Percentiles rank a stretch among this genome's conserved stretches.
Evolutionary conservation across 2,888 invertebrate species (phyloP).

Genomic region (Congeria kusceri): DNA sequence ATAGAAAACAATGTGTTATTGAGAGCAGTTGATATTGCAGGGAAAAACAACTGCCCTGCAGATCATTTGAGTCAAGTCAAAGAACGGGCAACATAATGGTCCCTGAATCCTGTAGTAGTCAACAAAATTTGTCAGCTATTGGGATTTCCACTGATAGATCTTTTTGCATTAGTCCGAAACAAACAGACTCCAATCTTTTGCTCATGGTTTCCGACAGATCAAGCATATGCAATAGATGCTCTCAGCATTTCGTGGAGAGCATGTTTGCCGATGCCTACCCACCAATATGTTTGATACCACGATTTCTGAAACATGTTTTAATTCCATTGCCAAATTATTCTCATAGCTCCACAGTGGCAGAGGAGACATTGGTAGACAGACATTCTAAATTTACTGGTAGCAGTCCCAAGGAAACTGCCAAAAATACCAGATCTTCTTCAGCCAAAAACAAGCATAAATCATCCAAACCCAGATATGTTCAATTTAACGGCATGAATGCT

Average conservation of each 20-base stretch:
- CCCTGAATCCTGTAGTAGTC: slow-evolving; percentile 22
- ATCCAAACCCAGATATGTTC: slow-evolving; percentile 13
- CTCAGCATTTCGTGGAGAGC: slow-evolving; percentile 44
- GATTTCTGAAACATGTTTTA: slow-evolving; percentile 26
- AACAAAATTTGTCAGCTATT: slow-evolving; percentile 8
- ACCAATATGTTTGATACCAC: slow-evolving; percentile 45
- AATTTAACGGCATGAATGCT: slow-evolving; percentile 16
- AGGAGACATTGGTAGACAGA: slow-evolving; percentile 18
- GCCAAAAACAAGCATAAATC: slow-evolving; percentile 5
- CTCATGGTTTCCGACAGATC: slow-evolving; percentile 34
- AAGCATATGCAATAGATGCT: slow-evolving; percentile 52
- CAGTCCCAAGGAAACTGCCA: slow-evolving; percentile 4
- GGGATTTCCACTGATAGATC: slow-evolving; percentile 28
- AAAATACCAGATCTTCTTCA: slow-evolving; percentile 14
- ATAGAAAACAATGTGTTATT: background rate
- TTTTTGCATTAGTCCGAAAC: slow-evolving; percentile 41
- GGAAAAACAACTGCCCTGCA: slow-evolving; percentile 21
- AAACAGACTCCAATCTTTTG: slow-evolving; percentile 37
- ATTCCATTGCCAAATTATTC: slow-evolving; percentile 12
- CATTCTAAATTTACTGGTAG: slow-evolving; percentile 17
- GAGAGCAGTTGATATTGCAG: slow-evolving; percentile 32
- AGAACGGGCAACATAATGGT: slow-evolving; percentile 20
- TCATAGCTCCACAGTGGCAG: slow-evolving; percentile 30
- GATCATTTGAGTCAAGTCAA: slow-evolving; percentile 24
- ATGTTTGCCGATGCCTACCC: slow-evolving; percentile 58